Evolutionary conservation across 2,113 vertebrate species (phyloP), one percentile per base, ranked within the genome.

Genomic region (Stomatorhinus ivindoensis): DNA sequence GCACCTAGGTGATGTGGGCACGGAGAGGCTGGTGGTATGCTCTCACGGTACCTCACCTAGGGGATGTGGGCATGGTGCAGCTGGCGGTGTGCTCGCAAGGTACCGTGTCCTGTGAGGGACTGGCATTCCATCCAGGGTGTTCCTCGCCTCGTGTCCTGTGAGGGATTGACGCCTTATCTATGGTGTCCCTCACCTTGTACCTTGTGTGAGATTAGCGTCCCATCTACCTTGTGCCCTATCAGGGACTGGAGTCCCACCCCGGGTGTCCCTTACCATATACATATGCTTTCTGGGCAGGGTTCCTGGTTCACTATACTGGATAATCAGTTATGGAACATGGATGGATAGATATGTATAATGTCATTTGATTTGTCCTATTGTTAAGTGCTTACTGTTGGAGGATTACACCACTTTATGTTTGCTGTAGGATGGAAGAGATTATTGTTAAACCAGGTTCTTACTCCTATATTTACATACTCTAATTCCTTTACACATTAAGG

Each of bases 401-500:
- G 73, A 84, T 84, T 46, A n/a, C 21, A 46, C 9, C 15, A 19
- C 13, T 10, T 84, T 84, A 65, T 65, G n/a, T 42, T 61, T 50
- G 47, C 31, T 48, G 42, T 88, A 50, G 42, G n/a, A 58, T 51
- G 55, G 11, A 42, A 46, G 39, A 61, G 51, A 58, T 73, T 73
- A 73, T 47, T 73, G 55, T 3, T 65, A 87, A 21, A 51, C 55
- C 35, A 10, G 15, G 51, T 69, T 55, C 61, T 73, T n/a, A 21
- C 11, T 47, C 87, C 27, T 39, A 48, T 89, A 35, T 9, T 82
- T 73, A 82, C 47, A 44, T 46, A 82, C 58, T 27, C 48, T 39
- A 39, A 83, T 82, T 17, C 24, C 42, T 69, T 48, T 82, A 89
- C 50, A 89, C 73, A 89, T 51, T 31, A n/a, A 24, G 47, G 88